Evolutionary conservation across 2,888 invertebrate species (phyloP), one percentile per base, ranked within the genome.

Genomic region (Nemapogon koenigi): DNA sequence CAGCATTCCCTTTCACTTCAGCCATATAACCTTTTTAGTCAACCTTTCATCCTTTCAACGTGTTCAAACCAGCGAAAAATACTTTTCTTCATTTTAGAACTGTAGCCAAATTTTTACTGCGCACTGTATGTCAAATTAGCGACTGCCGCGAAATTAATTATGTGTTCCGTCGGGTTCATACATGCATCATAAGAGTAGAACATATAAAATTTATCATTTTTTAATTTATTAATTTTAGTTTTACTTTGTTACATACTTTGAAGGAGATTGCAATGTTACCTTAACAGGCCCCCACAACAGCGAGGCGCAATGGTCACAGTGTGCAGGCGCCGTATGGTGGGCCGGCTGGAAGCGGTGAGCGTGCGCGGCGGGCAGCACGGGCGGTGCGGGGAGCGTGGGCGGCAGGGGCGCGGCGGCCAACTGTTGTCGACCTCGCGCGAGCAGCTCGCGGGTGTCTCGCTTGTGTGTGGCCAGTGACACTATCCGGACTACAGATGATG

Each of bases 281-380:
- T 90, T 91, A 37, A 94, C 91, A 38, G 95, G 91, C 10, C 94
- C 94, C 94, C 95, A 96, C 35, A 96, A 81, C 43, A 95, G 83
- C 61, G 90, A 91, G 19, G 88, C 86, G 72, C 97, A 97, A 55
- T 89, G 87, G 79, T 94, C 94, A 71, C 96, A 97, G 52, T 91
- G 91, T 62, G 91, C 88, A 62, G 94, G 94, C 61, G 95, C 94
- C 49, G 91, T 83, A 57, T 85, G 83, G 11, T 16, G 28, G 0
- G 91, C 37, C 13, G 39, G 26, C 18, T 29, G 18, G 33, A 26
- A 39, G 15, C 39, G 90, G 69, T 81, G 64, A 10, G 91, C 90
- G 56, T 89, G 90, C 46, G 89, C n/a, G n/a, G n/a, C n/a, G n/a
- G n/a, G n/a, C n/a, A n/a, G n/a, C 57, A 88, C 85, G 62, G 92